These are phyloP conservation scores for Hypsopygia costalis DNA, from an alignment of 2,888 invertebrate genomes.

Conservation along the genomic window DNA sequence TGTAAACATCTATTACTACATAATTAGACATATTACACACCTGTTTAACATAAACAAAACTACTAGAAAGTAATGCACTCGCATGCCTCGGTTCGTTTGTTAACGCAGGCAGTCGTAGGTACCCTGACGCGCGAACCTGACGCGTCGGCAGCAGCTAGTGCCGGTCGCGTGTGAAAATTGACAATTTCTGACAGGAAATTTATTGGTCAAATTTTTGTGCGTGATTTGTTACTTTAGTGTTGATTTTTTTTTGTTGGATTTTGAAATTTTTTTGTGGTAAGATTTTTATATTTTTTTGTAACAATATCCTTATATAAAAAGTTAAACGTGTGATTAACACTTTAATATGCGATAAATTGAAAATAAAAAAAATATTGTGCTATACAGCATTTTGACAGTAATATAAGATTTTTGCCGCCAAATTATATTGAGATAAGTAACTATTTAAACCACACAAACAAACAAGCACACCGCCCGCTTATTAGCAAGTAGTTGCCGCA, in stretches of 20 bases:
- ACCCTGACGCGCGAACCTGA: background rate
- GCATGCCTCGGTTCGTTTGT: background rate
- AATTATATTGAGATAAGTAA: too few relatives aligned
- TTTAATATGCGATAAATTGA: too few relatives aligned
- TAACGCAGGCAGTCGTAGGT: background rate
- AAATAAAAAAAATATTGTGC: too few relatives aligned
- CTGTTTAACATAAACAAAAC: background rate
- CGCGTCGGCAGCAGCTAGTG: background rate
- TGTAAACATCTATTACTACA: too few relatives aligned
- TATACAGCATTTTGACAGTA: too few relatives aligned
- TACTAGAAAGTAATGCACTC: background rate
- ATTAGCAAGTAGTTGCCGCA: too few relatives aligned
- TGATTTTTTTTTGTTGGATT: slow-evolving; percentile 9
- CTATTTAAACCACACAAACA: too few relatives aligned
- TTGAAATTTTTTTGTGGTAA: slow-evolving; percentile 1
- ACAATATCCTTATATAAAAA: too few relatives aligned
- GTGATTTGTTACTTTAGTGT: slow-evolving; percentile 12
- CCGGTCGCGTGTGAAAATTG: slow-evolving; percentile 16
- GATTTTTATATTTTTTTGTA: too few relatives aligned
- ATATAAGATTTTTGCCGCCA: too few relatives aligned
- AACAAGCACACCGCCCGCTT: too few relatives aligned
- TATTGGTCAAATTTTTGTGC: slow-evolving; percentile 17
- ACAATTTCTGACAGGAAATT: slow-evolving; percentile 21
- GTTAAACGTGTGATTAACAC: too few relatives aligned
- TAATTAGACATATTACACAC: background rate